Base-by-base conservation (phyloP, 2,888 invertebrate species). In the Andrena minutula region DNA sequence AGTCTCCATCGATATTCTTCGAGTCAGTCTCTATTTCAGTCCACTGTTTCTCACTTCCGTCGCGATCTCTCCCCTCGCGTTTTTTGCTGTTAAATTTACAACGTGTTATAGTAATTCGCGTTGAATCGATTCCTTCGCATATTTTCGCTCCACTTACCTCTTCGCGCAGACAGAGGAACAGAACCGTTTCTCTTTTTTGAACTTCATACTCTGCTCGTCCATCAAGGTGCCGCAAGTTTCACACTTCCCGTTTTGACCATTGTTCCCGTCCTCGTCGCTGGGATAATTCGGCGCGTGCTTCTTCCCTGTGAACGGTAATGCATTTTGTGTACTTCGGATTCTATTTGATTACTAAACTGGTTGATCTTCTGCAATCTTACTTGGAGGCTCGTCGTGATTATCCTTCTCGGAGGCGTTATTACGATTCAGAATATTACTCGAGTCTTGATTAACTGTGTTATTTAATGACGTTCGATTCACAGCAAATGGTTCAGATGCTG, bases 401-500 rank as follows among this genome's bases (percentile, higher is more conserved):
- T 96, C 95, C 88, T 96, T 91, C 7, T 91, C 89, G n/a, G 92
- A 84, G 6, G 88, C 83, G 26, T 89, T 93, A 69, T 89, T 93
- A 53, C 92, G 90, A 78, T 88, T 91, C 12, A 91, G 70, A 2
- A 89, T 88, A 63, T 86, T 91, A 41, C 89, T 88, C 8, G 90
- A 86, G 3, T 93, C 94, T 74, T 93, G 90, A 49, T 89, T 92
- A 90, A 94, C 87, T 90, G 93, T 90, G 56, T 92, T 93, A 82
- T 92, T 93, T 93, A 96, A 92, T 32, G 95, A 94, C 20, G 95
- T 94, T 75, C 95, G 94, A 90, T 95, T 97, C 69, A 98, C 98
- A 76, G 98, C 97, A 92, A 98, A 98, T 0, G 98, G 98, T 94
- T 98, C 98, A 1, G 97, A 97, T 0, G 98, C 95, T 95, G 89